phyloP scores from a whole-genome alignment of 2,797 vertebrate genomes.

The Scarus forsteni region DNA sequence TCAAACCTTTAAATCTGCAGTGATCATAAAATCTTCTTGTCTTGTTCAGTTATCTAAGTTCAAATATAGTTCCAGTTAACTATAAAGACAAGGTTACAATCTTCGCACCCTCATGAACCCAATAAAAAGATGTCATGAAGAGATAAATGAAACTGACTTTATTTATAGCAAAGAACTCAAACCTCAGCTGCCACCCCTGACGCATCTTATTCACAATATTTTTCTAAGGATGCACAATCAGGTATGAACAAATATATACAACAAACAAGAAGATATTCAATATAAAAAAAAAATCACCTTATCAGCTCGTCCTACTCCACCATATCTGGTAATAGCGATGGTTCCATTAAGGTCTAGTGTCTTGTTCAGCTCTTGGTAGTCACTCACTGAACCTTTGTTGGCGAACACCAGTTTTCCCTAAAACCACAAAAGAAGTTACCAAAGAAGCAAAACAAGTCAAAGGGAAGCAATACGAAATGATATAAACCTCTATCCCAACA shows the following conservation, averaged over 20 bases:
- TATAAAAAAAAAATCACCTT: slow-evolving; percentile 73
- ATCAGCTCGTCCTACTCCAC: slow-evolving; percentile 84
- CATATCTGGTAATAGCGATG: slow-evolving; percentile 90
- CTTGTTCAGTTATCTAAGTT: no score
- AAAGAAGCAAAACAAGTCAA: no score
- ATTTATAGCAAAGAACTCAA: neutral
- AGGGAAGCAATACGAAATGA: neutral
- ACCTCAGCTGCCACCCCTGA: neutral
- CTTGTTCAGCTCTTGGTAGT: slow-evolving; percentile 79
- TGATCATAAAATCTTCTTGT: no score
- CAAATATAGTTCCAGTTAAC: no score
- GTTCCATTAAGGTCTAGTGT: slow-evolving; percentile 81
- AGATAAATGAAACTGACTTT: neutral
- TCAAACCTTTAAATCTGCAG: no score
- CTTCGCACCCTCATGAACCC: neutral
- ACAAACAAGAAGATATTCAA: no score
- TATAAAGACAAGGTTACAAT: neutral
- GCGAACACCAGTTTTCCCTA: slow-evolving; percentile 92
- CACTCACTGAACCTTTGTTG: slow-evolving; percentile 85
- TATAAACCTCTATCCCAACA: neutral
- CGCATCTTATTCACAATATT: no score
- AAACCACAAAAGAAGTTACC: slow-evolving; percentile 18
- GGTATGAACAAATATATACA: no score
- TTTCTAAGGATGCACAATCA: no score
- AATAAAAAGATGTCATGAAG: neutral